Evolutionary conservation across 1,140 invertebrate genomes (phyloP).

Genomic region (Scaptomyza pallida): DNA sequence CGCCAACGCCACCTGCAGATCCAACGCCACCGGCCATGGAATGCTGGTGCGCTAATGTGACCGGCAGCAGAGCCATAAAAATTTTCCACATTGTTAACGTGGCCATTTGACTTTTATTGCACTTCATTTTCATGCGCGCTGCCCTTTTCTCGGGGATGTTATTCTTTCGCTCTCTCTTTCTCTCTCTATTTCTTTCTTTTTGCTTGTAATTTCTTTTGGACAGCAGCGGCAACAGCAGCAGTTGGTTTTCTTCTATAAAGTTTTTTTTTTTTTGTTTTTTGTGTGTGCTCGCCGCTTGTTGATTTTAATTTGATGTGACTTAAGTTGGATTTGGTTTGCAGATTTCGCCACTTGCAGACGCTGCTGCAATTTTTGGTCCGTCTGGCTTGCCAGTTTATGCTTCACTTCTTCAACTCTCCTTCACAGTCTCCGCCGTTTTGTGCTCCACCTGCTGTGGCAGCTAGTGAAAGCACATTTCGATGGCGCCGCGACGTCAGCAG

Average conservation of each 20-base stretch:
- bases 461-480: conserved; percentile 69
- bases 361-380: conserved; percentile 40
- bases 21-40: conserved; percentile 58
- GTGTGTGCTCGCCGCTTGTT: conserved; percentile 63
- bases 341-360: conserved; percentile 53
- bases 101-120: conserved; percentile 83
- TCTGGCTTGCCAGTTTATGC: conserved; percentile 34
- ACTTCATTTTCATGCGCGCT: conserved; percentile 67
- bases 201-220: conserved; percentile 24
- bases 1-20: conserved; percentile 24
- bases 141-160: neutral
- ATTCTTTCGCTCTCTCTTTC: conserved; percentile 8
- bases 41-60: conserved; percentile 81
- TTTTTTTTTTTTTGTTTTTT: conserved; percentile 12
- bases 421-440: no score
- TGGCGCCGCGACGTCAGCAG: conserved; percentile 35
- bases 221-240: conserved; percentile 32
- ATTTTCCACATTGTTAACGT: conserved; percentile 83
- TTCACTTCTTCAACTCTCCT: conserved; percentile 22
- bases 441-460: conserved; percentile 33
- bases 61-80: conserved; percentile 76
- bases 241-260: conserved; percentile 17
- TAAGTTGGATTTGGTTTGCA: conserved; percentile 82
- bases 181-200: conserved; percentile 30
- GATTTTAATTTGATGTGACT: conserved; percentile 83